Base-by-base conservation (phyloP, 2,113 vertebrate genomes). In the Oncorhynchus masou region DNA sequence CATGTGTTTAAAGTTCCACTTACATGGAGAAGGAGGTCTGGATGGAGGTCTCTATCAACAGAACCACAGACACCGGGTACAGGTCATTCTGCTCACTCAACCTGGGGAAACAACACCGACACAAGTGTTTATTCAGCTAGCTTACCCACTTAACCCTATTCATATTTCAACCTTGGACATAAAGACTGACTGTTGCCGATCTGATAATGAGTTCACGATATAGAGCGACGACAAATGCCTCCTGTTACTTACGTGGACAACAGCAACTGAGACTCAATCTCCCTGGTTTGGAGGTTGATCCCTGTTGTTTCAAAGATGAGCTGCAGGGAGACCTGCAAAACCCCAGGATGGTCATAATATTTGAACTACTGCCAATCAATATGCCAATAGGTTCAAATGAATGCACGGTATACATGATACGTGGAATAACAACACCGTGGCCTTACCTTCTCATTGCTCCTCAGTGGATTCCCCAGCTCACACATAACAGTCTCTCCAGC, bases 381-480 rank as follows among this genome's bases (percentile, higher is more conserved):
- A 54, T 54, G 5, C 12, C 51, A 19, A 54, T 19, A 54, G 51
- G 51, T 4, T 19, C 13, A 19, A 54, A 54, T 5, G 4, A 54
- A 19, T 54, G 2, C 13, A 15, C 4, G 19, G 51, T 19, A 19
- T 19, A 54, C 5, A 4, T 15, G 0, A 5, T 54, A 54, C 1
- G 15, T 15, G 3, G 12, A 19, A 54, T 12, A 71, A 25, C 13
- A 71, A 25, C 13, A 59, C 51, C 8, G 4, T 39, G 20, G 5
- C 4, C 45, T 27, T 80, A 98, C 97, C 92, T 78, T 87, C 71
- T 94, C 91, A 34, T 95, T 93, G 86, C 86, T 92, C 88, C 92
- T 95, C 45, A 99, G 94, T 12, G 98, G 98, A 84, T 98, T 98
- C 12, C 96, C 97, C 83, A 99, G 87, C 2, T 97, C 93, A 4